Evolutionary conservation across 2,888 invertebrate genomes (phyloP).

Genomic region (Drosophila kuntzei): DNA sequence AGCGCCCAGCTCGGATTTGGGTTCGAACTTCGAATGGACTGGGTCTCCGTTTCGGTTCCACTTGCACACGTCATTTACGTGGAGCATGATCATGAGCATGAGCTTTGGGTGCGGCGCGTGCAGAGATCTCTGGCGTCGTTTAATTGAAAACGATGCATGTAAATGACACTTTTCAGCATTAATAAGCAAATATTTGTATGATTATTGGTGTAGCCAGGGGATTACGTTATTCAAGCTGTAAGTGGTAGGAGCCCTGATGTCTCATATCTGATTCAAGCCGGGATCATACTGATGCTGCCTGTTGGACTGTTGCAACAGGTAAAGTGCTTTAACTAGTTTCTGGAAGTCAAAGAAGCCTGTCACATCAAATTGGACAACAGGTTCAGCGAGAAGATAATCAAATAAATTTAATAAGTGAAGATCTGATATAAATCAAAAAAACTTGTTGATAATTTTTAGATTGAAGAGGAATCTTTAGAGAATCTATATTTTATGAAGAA

Average conservation of each 20-base stretch:
- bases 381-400: constrained; percentile 28
- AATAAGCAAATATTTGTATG: constrained; percentile 82
- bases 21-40: constrained; percentile 14
- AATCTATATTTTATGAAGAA: too few species aligned
- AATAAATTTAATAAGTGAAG: background rate
- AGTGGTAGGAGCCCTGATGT: constrained; percentile 44
- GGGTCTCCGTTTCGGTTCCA: constrained; percentile 21
- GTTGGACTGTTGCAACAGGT: constrained; percentile 49
- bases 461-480: background rate
- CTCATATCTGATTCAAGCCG: constrained; percentile 63
- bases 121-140: constrained; percentile 68
- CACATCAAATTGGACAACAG: constrained; percentile 47
- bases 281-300: constrained; percentile 18
- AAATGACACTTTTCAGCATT: constrained; percentile 83
- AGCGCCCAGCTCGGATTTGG: constrained; percentile 55
- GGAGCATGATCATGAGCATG: constrained; percentile 13
- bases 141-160: constrained; percentile 82
- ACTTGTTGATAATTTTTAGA: background rate
- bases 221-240: constrained; percentile 63
- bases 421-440: constrained; percentile 11
- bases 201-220: constrained; percentile 74
- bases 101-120: constrained; percentile 70
- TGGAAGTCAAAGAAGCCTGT: constrained; percentile 49
- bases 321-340: constrained; percentile 62
- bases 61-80: constrained; percentile 57